Percentiles rank a stretch among this genome's conserved stretches.
These are phyloP conservation scores for Drosophila borealis DNA, from an alignment of 2,888 invertebrate genomes.

Conservation along the genomic window DNA sequence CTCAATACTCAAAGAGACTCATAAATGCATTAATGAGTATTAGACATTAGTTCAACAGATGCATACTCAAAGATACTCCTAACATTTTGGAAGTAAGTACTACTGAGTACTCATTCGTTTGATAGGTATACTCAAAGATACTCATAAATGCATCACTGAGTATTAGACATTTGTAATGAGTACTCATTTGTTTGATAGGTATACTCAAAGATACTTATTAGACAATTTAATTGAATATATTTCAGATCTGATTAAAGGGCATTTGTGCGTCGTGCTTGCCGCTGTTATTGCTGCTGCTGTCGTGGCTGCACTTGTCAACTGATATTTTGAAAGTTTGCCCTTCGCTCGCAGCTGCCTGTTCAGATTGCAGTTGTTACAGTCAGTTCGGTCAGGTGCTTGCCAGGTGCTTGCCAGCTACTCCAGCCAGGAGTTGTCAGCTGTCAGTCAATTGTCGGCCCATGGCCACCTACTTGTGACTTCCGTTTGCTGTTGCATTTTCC, in stretches of 20 bases:
- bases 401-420: conserved; percentile 19
- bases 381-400: conserved; percentile 4
- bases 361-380: conserved; percentile 23
- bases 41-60: no score
- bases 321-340: conserved; percentile 28
- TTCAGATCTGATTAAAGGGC: background rate
- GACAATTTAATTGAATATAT: background rate
- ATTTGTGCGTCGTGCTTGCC: background rate
- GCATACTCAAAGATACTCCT: no score
- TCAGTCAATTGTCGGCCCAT: background rate
- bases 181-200: no score
- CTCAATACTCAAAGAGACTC: no score
- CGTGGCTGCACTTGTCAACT: conserved; percentile 34
- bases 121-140: no score
- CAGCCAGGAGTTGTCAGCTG: conserved; percentile 11
- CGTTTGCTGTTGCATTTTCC: conserved; percentile 1
- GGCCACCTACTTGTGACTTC: conserved; percentile 18
- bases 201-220: no score
- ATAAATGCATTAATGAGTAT: no score
- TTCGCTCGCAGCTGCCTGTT: conserved; percentile 23
- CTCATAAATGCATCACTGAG: no score
- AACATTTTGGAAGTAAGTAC: no score
- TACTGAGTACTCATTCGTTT: no score
- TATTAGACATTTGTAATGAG: no score
- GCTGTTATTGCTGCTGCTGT: background rate